Percentiles rank a stretch among this genome's conserved stretches.
phyloP scores from a whole-genome alignment of 2,113 vertebrate genomes.

The Aldabrachelys gigantea region DNA sequence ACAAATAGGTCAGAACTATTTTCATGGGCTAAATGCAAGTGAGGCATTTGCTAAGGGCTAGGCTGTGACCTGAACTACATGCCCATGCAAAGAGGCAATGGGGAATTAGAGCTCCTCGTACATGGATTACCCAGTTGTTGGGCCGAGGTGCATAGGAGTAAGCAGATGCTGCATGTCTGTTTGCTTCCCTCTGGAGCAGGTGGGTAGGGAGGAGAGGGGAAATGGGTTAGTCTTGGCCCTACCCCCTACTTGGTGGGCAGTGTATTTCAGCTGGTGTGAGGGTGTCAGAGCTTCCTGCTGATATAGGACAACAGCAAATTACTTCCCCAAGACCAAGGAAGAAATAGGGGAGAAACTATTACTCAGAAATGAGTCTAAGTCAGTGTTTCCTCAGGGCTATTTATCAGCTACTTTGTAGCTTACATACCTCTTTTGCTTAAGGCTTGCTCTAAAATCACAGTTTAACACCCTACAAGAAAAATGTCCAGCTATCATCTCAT shows the following conservation, averaged over 20 bases:
- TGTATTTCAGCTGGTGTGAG: neutral
- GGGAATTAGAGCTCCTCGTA: neutral
- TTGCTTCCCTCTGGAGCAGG: neutral
- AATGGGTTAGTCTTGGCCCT: slow-evolving; percentile 10
- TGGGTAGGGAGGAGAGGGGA: neutral
- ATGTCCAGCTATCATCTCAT: neutral
- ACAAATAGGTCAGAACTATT: neutral
- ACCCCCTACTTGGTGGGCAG: neutral
- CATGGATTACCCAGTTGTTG: neutral
- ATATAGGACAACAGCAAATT: neutral
- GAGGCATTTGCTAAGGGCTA: neutral
- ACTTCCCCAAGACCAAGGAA: neutral
- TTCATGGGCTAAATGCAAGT: neutral
- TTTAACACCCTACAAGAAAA: neutral
- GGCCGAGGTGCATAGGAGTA: neutral
- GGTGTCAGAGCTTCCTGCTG: neutral
- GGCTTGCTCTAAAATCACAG: neutral
- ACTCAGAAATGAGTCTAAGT: neutral
- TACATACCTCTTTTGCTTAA: neutral
- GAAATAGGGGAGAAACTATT: neutral
- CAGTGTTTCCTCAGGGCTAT: neutral
- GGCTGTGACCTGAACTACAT: neutral
- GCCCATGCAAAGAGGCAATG: neutral
- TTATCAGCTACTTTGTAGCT: neutral
- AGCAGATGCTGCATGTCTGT: neutral